Base-by-base conservation (phyloP, 2,888 invertebrate species). In the Homarus gammarus region DNA sequence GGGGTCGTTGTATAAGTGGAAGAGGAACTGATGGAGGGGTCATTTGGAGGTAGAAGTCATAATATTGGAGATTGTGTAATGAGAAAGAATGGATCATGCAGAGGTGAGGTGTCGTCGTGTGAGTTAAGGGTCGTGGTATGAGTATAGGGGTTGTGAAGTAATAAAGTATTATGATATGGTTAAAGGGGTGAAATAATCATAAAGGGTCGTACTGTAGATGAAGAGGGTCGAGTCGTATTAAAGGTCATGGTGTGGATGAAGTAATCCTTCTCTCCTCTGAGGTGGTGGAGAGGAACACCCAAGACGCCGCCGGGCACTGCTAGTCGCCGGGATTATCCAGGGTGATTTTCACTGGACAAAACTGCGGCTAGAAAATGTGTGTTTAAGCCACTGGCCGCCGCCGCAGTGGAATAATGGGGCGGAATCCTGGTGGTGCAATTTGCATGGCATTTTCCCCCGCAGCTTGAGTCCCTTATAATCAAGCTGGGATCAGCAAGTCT, bases 371-470 rank as follows among this genome's bases (percentile, higher is more conserved):
- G 44, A 75, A 40, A 75, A 49, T 70, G 70, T 82, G 70, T 70
- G 49, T 68, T 68, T 82, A 33, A 82, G 31, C 70, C 44, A 40
- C 15, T 33, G 15, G 33, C 64, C 61, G 33, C 79, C 22, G 61
- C 79, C 38, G 56, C 56, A 10, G 49, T 22, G 51, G 83, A 72
- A 56, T 72, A 49, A 73, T 72, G 15, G 73, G 68, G 18, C 8
- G 70, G 40, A 44, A 33, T 68, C 44, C 44, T 44, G 27, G 44
- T 64, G 6, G 56, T 27, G 72, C 51, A 84, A 84, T 84, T 84
- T 84, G 84, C 84, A 84, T 84, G 84, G 75, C 40, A 84, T 84
- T 75, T 84, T 84, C 75, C 15, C 75, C 44, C 40, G n/a, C 75
- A 61, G 75, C 40, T 40, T 22, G 61, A 75, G n/a, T 75, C 84